These are phyloP conservation scores for Bradynema listronoti DNA, from an alignment of 1,140 invertebrate species.

Conservation along the genomic window DNA sequence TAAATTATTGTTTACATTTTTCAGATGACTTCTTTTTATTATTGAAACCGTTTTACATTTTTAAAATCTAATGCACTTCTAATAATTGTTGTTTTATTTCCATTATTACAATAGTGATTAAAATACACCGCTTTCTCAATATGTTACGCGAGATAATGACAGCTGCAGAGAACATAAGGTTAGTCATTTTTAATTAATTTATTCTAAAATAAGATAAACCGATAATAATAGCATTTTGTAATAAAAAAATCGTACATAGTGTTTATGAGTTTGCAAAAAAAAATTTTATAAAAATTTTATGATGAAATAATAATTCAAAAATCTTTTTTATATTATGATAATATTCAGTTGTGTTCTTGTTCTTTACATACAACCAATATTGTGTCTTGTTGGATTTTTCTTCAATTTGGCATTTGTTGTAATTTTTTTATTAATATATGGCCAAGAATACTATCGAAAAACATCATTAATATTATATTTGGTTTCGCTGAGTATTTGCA, in stretches of 20 bases:
- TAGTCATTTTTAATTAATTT: background rate
- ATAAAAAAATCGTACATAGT: slow-evolving; percentile 10
- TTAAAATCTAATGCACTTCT: no score
- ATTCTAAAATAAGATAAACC: background rate
- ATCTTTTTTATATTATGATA: slow-evolving; percentile 19
- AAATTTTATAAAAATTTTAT: slow-evolving; percentile 15
- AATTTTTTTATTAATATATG: slow-evolving; percentile 27
- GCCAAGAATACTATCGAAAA: slow-evolving; percentile 32
- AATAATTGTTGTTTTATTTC: no score
- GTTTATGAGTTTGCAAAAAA: slow-evolving; percentile 14
- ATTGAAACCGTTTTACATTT: no score
- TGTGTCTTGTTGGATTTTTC: slow-evolving; percentile 26
- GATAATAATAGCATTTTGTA: slow-evolving; percentile 1
- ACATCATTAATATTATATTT: slow-evolving; percentile 34
- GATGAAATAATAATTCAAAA: slow-evolving; percentile 36
- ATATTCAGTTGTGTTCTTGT: slow-evolving; percentile 31
- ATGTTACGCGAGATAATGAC: slow-evolving; percentile 5
- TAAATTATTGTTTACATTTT: no score
- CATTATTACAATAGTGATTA: no score
- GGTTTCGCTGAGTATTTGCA: slow-evolving; percentile 19
- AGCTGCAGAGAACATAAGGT: background rate
- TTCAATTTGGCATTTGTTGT: slow-evolving; percentile 29
- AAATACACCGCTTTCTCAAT: no score
- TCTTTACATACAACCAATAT: slow-evolving; percentile 29
- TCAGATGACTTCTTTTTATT: no score